phyloP scores from a whole-genome alignment of 2,797 vertebrate genomes.

The Pseudochromis fuscus region DNA sequence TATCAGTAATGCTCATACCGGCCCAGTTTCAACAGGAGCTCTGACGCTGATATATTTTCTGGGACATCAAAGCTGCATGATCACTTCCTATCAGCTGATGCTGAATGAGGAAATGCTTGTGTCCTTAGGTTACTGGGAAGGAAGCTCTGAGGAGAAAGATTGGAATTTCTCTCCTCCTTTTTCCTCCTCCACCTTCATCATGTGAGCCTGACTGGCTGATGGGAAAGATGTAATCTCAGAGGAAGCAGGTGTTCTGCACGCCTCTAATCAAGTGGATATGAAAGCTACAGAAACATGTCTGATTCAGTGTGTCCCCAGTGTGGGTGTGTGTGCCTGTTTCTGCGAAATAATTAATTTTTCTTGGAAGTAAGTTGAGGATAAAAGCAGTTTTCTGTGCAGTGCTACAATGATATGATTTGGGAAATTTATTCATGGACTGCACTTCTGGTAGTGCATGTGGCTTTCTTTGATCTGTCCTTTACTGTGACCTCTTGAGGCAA shows the following conservation, averaged over 20 bases:
- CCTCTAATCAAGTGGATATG: conserved; percentile 4
- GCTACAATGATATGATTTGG: neutral
- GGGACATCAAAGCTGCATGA: conserved; percentile 40
- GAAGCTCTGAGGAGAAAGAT: conserved; percentile 67
- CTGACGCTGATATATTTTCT: conserved; percentile 25
- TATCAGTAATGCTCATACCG: neutral
- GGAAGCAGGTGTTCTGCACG: conserved; percentile 57
- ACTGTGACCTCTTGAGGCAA: neutral
- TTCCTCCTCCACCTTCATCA: conserved; percentile 59
- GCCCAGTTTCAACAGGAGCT: neutral
- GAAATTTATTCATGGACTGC: neutral
- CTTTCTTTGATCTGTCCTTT: neutral
- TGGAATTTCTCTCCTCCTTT: conserved; percentile 67
- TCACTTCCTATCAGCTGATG: conserved; percentile 66
- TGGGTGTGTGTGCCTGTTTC: neutral
- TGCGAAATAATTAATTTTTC: neutral
- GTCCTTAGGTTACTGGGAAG: conserved; percentile 59
- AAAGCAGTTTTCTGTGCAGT: neutral
- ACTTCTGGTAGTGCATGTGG: neutral
- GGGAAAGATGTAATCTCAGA: conserved; percentile 25
- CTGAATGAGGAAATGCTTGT: conserved; percentile 64
- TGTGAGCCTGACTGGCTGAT: conserved; percentile 48
- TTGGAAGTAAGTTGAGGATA: conserved; percentile 2
- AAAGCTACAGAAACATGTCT: conserved; percentile 12
- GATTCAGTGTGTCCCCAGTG: neutral